These are phyloP conservation scores for Raphicerus campestris DNA, from an alignment of 2,113 vertebrate species.

Conservation along the genomic window DNA sequence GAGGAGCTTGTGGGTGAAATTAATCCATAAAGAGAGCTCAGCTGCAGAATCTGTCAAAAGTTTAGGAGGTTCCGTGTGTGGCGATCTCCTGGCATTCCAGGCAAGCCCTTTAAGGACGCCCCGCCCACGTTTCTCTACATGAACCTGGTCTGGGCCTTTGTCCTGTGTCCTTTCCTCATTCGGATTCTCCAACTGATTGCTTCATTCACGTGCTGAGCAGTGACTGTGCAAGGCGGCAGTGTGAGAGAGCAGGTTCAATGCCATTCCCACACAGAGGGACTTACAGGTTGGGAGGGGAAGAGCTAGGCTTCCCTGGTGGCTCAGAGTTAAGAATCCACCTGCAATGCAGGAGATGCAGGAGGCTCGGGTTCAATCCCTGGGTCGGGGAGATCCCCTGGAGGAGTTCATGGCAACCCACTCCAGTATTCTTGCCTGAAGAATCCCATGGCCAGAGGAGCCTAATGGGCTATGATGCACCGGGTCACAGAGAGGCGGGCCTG, in stretches of 20 bases:
- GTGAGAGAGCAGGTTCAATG: neutral
- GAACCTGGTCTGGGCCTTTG: neutral
- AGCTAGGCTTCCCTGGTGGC: neutral
- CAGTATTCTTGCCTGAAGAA: neutral
- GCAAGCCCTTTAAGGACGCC: neutral
- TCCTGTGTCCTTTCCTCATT: neutral
- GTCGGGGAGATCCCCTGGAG: neutral
- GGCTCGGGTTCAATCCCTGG: neutral
- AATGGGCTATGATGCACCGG: neutral
- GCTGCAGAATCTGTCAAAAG: neutral
- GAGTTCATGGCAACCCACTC: neutral
- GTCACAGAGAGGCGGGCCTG: neutral
- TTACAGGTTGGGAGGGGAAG: neutral
- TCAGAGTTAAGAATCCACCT: neutral
- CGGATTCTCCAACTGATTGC: neutral
- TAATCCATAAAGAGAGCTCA: neutral
- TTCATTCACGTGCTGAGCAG: neutral
- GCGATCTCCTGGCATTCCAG: neutral
- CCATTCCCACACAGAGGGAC: neutral
- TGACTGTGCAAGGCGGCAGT: neutral
- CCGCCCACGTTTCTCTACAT: neutral
- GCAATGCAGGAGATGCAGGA: neutral
- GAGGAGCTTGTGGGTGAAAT: neutral
- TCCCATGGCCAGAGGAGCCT: neutral
- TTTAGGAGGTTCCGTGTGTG: neutral